phyloP scores from a whole-genome alignment of 2,797 vertebrate species.

The Florisuga fusca region DNA sequence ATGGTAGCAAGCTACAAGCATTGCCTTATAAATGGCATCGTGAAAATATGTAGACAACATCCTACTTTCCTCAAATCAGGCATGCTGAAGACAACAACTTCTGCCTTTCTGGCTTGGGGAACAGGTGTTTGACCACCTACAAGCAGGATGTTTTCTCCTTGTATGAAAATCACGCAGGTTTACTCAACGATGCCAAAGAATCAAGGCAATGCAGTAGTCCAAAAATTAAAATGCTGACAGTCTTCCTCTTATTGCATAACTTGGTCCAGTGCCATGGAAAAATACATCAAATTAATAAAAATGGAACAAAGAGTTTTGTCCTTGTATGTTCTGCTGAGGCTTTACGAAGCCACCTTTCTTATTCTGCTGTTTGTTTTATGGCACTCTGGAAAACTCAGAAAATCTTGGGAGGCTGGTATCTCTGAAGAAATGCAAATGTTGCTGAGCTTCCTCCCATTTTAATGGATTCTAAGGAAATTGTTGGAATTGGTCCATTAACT shows the following conservation, averaged over 20 bases:
- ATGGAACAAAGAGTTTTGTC: conserved; percentile 40
- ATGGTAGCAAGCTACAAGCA: conserved; percentile 53
- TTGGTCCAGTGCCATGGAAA: conserved; percentile 70
- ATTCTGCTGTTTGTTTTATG: conserved; percentile 26
- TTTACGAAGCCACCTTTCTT: conserved; percentile 41
- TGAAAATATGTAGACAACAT: conserved; percentile 72
- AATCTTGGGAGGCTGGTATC: background rate
- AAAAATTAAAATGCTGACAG: conserved; percentile 59
- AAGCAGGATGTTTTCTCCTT: conserved; percentile 70
- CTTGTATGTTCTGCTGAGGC: background rate
- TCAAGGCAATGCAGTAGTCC: conserved; percentile 63
- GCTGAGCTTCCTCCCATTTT: background rate
- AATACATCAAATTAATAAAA: conserved; percentile 58
- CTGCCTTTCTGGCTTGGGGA: conserved; percentile 65
- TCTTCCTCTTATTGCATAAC: conserved; percentile 44
- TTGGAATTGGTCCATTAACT: background rate
- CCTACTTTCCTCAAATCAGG: conserved; percentile 51
- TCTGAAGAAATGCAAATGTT: conserved; percentile 18
- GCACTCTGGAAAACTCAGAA: background rate
- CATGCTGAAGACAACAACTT: conserved; percentile 69
- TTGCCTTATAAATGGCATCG: conserved; percentile 54
- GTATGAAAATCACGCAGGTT: conserved; percentile 58
- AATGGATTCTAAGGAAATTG: background rate
- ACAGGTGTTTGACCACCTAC: conserved; percentile 83
- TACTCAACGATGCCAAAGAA: conserved; percentile 68